Evolutionary conservation across 2,113 vertebrate genomes (phyloP).

Genomic region (Bombycilla garrulus): DNA sequence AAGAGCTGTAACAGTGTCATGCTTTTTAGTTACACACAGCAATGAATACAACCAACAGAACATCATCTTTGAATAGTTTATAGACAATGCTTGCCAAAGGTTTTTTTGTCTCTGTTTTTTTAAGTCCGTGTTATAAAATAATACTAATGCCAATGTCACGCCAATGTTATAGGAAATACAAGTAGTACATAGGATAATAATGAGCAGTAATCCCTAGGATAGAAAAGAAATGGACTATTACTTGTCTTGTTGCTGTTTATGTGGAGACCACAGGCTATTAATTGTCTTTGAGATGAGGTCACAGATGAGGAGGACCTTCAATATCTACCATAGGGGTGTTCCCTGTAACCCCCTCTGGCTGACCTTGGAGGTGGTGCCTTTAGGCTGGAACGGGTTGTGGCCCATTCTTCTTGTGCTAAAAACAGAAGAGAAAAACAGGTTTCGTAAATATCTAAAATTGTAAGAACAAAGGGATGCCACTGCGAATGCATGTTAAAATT

Average conservation of each 20-base stretch:
- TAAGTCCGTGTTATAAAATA: conserved; percentile 80
- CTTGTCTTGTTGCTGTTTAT: conserved; percentile 84
- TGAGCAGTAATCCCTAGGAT: conserved; percentile 78
- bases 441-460: not conserved
- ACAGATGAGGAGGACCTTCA: conserved; percentile 90
- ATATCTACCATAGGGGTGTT: conserved; percentile 99
- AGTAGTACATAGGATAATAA: conserved; percentile 71
- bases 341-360: conserved; percentile 94
- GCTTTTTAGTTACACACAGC: conserved; percentile 81
- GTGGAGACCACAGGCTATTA: conserved; percentile 81
- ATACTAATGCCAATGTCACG: conserved; percentile 74
- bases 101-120: conserved; percentile 40
- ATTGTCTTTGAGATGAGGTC: conserved; percentile 84
- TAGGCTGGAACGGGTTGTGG: conserved; percentile 82
- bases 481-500: not conserved
- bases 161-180: conserved; percentile 77
- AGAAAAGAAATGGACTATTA: conserved; percentile 85
- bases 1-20: conserved; percentile 80
- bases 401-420: conserved; percentile 93
- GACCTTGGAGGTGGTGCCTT: conserved; percentile 91
- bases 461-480: not conserved
- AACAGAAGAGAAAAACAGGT: conserved; percentile 60
- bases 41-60: conserved; percentile 80
- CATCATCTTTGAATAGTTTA: conserved; percentile 77
- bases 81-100: conserved; percentile 75